A percentile compares a stretch with the other conserved stretches of the same genome.
These are phyloP conservation scores for Andrena bucephala DNA, from an alignment of 2,888 invertebrate species.

Conservation along the genomic window DNA sequence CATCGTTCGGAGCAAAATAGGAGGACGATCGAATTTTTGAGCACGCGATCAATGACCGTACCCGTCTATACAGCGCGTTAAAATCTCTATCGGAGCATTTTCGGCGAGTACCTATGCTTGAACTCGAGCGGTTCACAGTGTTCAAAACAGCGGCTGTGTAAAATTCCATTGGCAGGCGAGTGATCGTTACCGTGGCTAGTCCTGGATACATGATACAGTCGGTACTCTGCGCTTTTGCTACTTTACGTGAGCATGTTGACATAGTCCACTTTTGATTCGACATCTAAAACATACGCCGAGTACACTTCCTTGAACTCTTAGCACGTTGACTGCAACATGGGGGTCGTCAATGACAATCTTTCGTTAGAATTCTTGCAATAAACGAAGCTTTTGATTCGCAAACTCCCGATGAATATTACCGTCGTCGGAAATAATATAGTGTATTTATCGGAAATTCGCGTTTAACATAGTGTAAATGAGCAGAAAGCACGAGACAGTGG, in stretches of 20 bases:
- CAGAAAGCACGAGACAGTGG: too few relatives aligned
- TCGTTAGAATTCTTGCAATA: too few relatives aligned
- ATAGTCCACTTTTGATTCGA: slow-evolving; percentile 37
- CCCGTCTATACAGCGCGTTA: slow-evolving; percentile 2
- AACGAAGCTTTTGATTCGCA: too few relatives aligned
- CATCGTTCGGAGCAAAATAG: slow-evolving; percentile 5
- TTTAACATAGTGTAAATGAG: too few relatives aligned
- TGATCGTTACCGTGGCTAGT: slow-evolving; percentile 44
- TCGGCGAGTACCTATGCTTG: slow-evolving; percentile 27
- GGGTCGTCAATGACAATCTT: too few relatives aligned
- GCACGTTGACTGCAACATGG: background rate
- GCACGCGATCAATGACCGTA: slow-evolving; percentile 23
- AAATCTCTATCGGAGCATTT: background rate
- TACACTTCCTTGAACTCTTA: slow-evolving; percentile 44
- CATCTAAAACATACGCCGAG: slow-evolving; percentile 48
- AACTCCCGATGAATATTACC: too few relatives aligned
- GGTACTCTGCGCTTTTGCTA: slow-evolving; percentile 39
- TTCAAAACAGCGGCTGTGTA: slow-evolving; percentile 32
- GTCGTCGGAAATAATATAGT: too few relatives aligned
- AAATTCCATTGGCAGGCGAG: slow-evolving; percentile 39
- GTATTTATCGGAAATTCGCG: too few relatives aligned
- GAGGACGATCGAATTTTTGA: slow-evolving; percentile 36
- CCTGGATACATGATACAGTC: slow-evolving; percentile 42
- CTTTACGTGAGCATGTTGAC: slow-evolving; percentile 48
- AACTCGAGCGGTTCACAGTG: slow-evolving; percentile 1